Percentiles rank a stretch among this genome's conserved stretches.
These are phyloP conservation scores for Drosophila imparisetae DNA, from an alignment of 2,888 invertebrate species.

Conservation along the genomic window DNA sequence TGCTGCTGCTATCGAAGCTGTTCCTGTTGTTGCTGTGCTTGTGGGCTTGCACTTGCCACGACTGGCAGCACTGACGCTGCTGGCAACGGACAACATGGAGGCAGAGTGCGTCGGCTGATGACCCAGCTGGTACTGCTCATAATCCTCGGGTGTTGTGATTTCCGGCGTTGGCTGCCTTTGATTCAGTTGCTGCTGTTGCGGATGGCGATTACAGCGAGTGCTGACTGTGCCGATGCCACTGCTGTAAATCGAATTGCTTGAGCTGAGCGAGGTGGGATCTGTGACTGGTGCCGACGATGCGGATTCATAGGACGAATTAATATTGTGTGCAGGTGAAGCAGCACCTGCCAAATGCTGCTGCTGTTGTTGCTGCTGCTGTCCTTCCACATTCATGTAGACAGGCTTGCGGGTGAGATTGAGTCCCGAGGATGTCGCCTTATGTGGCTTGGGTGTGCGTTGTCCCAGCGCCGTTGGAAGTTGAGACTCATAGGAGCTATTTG, in stretches of 20 bases:
- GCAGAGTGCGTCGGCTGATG: conserved; percentile 71
- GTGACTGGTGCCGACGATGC: conserved; percentile 72
- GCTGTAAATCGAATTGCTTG: conserved; percentile 76
- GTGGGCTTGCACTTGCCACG: conserved; percentile 69
- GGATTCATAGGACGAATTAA: conserved; percentile 81
- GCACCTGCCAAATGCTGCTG: conserved; percentile 51
- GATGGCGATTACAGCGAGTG: conserved; percentile 71
- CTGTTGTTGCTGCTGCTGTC: conserved; percentile 48
- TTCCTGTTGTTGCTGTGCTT: conserved; percentile 22
- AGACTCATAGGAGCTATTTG: conserved; percentile 85
- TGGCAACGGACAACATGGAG: conserved; percentile 75
- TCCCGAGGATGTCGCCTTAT: conserved; percentile 51
- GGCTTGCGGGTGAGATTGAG: conserved; percentile 56
- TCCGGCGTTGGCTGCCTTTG: conserved; percentile 65
- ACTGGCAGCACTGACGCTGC: conserved; percentile 64
- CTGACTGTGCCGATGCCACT: conserved; percentile 62
- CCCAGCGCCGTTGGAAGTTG: conserved; percentile 71
- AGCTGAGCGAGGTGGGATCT: conserved; percentile 80
- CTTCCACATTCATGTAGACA: conserved; percentile 77
- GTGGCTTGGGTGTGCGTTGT: conserved; percentile 63
- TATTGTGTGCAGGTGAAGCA: conserved; percentile 66
- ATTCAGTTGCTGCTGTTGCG: conserved; percentile 55
- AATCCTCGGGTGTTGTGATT: conserved; percentile 76
- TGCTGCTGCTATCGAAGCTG: conserved; percentile 30
- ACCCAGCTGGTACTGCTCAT: conserved; percentile 77